phyloP scores from a whole-genome alignment of 2,888 invertebrate genomes.

The Eupithecia abbreviata region DNA sequence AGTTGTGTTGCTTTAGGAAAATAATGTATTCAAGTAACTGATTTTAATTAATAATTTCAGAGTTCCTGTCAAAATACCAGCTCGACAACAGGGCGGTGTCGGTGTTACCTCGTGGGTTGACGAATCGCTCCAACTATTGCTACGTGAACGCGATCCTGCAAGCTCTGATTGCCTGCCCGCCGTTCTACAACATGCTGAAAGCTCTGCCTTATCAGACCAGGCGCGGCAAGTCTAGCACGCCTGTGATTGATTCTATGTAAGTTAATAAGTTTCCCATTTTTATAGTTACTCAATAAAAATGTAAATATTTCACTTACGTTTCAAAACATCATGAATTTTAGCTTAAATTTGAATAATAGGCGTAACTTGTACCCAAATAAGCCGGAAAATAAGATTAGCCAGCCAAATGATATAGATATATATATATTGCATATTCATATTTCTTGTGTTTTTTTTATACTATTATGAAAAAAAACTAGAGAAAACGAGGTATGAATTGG shows the following conservation, averaged over 20 bases:
- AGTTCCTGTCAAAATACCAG: conserved; percentile 89
- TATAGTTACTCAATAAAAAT: too few species aligned
- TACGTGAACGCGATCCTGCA: conserved; percentile 98
- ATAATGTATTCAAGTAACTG: neutral
- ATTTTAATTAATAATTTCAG: conserved; percentile 75
- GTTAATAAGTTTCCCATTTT: conserved; percentile 60
- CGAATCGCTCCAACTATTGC: conserved; percentile 97
- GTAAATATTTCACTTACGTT: too few species aligned
- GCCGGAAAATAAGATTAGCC: too few species aligned
- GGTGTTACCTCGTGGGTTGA: conserved; percentile 94
- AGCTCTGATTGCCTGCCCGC: conserved; percentile 96
- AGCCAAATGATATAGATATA: too few species aligned
- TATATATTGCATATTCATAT: too few species aligned
- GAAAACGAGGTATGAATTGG: too few species aligned
- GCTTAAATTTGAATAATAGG: too few species aligned
- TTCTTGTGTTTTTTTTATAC: too few species aligned
- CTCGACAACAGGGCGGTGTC: conserved; percentile 91
- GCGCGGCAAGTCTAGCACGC: conserved; percentile 86
- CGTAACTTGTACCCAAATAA: too few species aligned
- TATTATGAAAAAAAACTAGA: too few species aligned
- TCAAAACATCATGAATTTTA: too few species aligned
- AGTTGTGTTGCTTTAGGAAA: too few species aligned
- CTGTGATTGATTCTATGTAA: conserved; percentile 96
- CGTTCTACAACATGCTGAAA: conserved; percentile 95
- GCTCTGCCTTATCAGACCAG: conserved; percentile 88